Evolutionary conservation across 2,113 vertebrate species (phyloP), one percentile per base, ranked within the genome.

Genomic region (Bujurquina vittata): DNA sequence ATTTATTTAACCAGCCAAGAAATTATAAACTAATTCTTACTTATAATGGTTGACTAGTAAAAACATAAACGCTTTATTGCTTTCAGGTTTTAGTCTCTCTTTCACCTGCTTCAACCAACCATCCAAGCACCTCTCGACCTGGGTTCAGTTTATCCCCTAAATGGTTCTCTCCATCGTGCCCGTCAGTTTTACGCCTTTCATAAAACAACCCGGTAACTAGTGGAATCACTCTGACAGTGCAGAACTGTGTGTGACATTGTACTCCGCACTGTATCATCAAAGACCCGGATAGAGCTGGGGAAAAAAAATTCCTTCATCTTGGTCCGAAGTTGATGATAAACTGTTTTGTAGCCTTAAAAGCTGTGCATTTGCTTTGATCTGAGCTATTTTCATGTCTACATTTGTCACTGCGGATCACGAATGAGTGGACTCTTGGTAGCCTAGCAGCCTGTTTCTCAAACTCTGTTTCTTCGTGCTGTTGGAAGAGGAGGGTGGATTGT

Each of bases 401-500:
- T 88, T 87, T 80, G 88, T 91, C 88, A 78, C 57, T 10, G 58
- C 4, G 7, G 35, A 78, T 77, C 77, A 78, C 52, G 54, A 81
- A 33, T 23, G 49, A 80, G 74, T 72, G 62, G 84, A 61, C 77
- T 58, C 69, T 88, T 84, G 31, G 86, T 80, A 85, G 67, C 83
- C 22, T 33, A 43, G 83, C 88, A 79, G 85, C 63, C 82, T 49
- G 81, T 86, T 84, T 67, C 72, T 90, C 85, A 86, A 22, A 76
- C 79, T 77, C 73, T 52, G 63, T 37, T 69, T 83, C 79, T 79
- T 63, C 46, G 10, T 75, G 62, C 60, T 58, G 72, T 87, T 88
- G 83, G 84, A 91, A 80, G 80, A 81, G n/a, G 58, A 87, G 61
- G 57, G 76, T 79, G 56, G 76, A 55, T 80, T 93, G 92, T 93